These are phyloP conservation scores for Pygocentrus nattereri DNA, from an alignment of 2,797 vertebrate genomes.

Conservation along the genomic window DNA sequence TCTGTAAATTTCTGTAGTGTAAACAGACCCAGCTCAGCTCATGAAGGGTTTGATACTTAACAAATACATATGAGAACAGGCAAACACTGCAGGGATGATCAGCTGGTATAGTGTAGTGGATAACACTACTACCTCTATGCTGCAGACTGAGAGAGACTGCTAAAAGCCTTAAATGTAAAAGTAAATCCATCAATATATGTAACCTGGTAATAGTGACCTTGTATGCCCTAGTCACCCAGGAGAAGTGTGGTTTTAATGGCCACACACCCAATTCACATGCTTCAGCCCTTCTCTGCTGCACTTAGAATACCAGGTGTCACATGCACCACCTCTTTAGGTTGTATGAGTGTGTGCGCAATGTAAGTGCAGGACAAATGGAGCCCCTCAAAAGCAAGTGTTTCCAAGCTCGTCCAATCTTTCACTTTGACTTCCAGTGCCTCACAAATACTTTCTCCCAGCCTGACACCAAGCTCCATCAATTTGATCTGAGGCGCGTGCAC, in stretches of 20 bases:
- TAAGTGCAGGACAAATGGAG: conserved; percentile 44
- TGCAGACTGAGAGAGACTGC: too few relatives aligned
- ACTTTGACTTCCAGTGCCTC: conserved; percentile 49
- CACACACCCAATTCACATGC: not conserved
- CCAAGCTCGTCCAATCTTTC: conserved; percentile 53
- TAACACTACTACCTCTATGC: too few relatives aligned
- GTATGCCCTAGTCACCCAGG: not conserved
- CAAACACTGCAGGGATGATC: too few relatives aligned
- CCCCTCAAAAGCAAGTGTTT: conserved; percentile 46
- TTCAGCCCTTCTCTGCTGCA: not conserved
- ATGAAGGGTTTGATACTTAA: too few relatives aligned
- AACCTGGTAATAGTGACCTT: not conserved
- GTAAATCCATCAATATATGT: too few relatives aligned
- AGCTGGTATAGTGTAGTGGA: too few relatives aligned
- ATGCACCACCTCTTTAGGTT: conserved; percentile 9
- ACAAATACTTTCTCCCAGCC: conserved; percentile 46
- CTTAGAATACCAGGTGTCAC: not conserved
- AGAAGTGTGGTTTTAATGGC: not conserved
- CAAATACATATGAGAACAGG: too few relatives aligned
- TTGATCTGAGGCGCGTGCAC: conserved; percentile 45
- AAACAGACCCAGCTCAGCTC: too few relatives aligned
- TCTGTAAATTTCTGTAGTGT: too few relatives aligned
- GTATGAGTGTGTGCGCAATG: not conserved
- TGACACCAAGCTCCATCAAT: conserved; percentile 52
- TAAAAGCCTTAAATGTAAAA: too few relatives aligned